Percentiles rank a stretch among this genome's conserved stretches.
These are phyloP conservation scores for Tenthredo notha DNA, from an alignment of 2,888 invertebrate genomes.

Conservation along the genomic window DNA sequence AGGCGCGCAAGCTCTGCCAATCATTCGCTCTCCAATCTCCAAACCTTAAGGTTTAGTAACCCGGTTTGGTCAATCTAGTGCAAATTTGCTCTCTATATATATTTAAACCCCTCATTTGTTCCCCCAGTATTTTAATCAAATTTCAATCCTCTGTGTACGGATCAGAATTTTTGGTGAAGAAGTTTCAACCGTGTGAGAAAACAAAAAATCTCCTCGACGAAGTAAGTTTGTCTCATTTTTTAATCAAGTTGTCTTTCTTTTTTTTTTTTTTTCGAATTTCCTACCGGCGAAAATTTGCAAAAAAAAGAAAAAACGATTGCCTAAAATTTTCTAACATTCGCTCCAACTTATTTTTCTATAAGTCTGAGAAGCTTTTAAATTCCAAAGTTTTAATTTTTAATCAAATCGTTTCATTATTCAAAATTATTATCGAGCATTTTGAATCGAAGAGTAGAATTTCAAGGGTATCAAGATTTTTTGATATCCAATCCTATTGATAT, in stretches of 20 bases:
- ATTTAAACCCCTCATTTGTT: not conserved
- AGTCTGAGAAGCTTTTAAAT: not conserved
- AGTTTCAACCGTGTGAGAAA: not conserved
- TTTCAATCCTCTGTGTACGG: conserved; percentile 14
- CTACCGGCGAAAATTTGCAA: not conserved
- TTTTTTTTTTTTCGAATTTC: not conserved
- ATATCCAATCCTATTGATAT: not conserved
- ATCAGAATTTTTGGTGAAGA: conserved; percentile 33
- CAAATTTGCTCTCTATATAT: conserved; percentile 44
- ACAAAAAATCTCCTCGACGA: not conserved
- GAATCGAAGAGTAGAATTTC: not conserved
- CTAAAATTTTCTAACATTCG: not conserved
- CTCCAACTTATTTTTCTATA: not conserved
- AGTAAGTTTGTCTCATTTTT: conserved; percentile 9
- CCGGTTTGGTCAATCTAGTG: conserved; percentile 26
- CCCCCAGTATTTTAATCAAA: not conserved
- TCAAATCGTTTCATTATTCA: not conserved
- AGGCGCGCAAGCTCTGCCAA: conserved; percentile 74
- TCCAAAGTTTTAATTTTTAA: not conserved
- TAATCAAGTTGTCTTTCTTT: too few species aligned
- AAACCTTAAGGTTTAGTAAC: conserved; percentile 68
- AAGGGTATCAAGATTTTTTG: not conserved
- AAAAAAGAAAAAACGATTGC: not conserved
- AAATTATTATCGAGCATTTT: not conserved
- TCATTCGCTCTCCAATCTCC: conserved; percentile 75